Percentiles rank a stretch among this genome's conserved stretches.
These are phyloP conservation scores for Papilio dardanus DNA, from an alignment of 1,140 invertebrate genomes.

Conservation along the genomic window DNA sequence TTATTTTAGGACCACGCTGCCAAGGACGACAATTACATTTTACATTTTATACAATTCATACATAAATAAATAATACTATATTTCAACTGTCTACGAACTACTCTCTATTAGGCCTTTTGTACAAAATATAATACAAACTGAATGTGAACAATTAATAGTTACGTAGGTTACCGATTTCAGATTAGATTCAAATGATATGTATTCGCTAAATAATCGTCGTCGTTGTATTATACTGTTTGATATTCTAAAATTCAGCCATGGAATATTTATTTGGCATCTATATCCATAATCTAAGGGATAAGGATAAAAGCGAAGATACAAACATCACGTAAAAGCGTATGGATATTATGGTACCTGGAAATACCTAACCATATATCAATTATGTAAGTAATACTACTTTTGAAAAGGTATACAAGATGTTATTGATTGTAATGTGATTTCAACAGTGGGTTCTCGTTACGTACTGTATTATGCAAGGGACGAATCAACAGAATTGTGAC, in stretches of 20 bases:
- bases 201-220: neutral
- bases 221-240: neutral
- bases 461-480: neutral
- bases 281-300: neutral
- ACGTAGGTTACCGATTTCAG: neutral
- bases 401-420: constrained; percentile 20
- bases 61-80: too few relatives aligned
- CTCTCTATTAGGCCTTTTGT: too few relatives aligned
- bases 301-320: neutral
- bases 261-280: neutral
- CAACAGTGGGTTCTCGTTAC: neutral
- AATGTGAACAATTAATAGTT: too few relatives aligned
- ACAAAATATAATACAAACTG: too few relatives aligned
- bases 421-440: constrained; percentile 21
- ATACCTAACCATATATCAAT: neutral
- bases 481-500: constrained; percentile 5
- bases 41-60: too few relatives aligned
- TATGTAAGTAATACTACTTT: neutral
- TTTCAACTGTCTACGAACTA: too few relatives aligned
- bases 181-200: neutral
- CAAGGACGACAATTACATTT: too few relatives aligned
- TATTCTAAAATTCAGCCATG: neutral
- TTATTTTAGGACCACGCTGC: too few relatives aligned
- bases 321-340: neutral
- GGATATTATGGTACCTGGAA: neutral